Evolutionary conservation across 2,113 vertebrate genomes (phyloP).

Genomic region (Pomatorhinus ruficollis): DNA sequence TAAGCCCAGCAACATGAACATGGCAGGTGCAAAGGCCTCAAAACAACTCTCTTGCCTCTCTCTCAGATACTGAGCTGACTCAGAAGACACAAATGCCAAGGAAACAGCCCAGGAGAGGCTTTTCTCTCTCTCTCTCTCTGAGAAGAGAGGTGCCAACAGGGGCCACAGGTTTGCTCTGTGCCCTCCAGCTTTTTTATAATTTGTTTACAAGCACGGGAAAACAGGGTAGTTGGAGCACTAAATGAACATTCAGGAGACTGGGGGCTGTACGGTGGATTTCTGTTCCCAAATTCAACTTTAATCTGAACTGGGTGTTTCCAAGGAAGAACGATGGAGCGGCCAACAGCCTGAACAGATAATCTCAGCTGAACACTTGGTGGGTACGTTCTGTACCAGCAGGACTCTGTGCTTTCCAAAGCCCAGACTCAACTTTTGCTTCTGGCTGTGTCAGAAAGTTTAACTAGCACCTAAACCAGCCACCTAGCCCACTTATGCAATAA

Average conservation of each 20-base stretch:
- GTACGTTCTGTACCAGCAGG: background rate
- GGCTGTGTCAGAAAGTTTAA: background rate
- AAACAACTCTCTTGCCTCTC: constrained; percentile 1
- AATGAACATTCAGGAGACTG: background rate
- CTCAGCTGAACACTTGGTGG: background rate
- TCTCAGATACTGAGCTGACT: background rate
- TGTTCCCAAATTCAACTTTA: background rate
- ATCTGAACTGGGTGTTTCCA: background rate
- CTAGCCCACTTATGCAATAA: background rate
- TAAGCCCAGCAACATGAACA: constrained; percentile 36
- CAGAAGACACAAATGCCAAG: background rate
- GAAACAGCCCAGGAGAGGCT: background rate
- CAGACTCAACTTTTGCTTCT: background rate
- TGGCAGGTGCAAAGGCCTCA: constrained; percentile 64
- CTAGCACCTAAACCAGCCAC: background rate
- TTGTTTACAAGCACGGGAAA: background rate
- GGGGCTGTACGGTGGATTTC: background rate
- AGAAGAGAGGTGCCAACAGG: background rate
- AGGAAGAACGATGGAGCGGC: background rate
- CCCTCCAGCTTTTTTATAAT: background rate
- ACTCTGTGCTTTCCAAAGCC: background rate
- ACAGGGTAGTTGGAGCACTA: background rate
- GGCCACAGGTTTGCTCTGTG: background rate
- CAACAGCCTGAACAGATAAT: background rate
- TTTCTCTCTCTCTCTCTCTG: background rate